Conservation (phyloP, 37 sponge, comb jelly and placozoan species). For the Ianthella basta region DNA sequence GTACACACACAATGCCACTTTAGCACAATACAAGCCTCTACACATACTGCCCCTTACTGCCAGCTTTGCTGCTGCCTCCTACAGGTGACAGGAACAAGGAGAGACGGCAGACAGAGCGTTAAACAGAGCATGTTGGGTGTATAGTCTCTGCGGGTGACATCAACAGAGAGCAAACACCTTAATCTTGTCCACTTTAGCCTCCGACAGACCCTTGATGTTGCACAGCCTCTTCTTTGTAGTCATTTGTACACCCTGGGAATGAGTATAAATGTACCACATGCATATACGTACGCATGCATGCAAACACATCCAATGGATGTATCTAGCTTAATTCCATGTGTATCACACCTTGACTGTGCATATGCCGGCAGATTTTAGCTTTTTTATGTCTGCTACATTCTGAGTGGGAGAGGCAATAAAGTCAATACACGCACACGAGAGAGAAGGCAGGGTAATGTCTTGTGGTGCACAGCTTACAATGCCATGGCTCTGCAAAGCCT, state of each 20-base stretch:
- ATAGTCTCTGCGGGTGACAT: not conserved
- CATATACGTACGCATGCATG: not conserved
- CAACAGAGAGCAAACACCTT: conserved; percentile 55
- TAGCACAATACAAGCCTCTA: not conserved
- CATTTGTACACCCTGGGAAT: conserved; percentile 92
- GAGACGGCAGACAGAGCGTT: not conserved
- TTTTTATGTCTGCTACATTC: conserved; percentile 99
- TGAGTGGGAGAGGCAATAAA: conserved; percentile 4
- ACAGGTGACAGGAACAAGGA: not conserved
- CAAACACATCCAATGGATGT: not conserved
- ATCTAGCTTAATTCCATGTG: not conserved
- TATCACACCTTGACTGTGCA: conserved; percentile 87
- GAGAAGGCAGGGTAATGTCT: too few relatives aligned
- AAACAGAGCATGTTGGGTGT: not conserved
- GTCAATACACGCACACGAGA: too few relatives aligned
- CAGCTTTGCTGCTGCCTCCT: conserved; percentile 74
- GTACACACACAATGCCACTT: not conserved
- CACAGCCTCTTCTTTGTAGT: conserved; percentile 92
- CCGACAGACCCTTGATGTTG: conserved; percentile 94
- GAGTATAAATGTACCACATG: not conserved
- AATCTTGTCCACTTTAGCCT: conserved; percentile 99
- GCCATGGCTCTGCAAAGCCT: conserved; percentile 92
- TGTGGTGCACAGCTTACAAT: conserved; percentile 63
- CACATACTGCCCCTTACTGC: conserved; percentile 32
- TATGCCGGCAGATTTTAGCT: conserved; percentile 94